Evolutionary conservation across 1,140 invertebrate species (phyloP), one percentile per base, ranked within the genome.

Genomic region (Cydia pomonella): DNA sequence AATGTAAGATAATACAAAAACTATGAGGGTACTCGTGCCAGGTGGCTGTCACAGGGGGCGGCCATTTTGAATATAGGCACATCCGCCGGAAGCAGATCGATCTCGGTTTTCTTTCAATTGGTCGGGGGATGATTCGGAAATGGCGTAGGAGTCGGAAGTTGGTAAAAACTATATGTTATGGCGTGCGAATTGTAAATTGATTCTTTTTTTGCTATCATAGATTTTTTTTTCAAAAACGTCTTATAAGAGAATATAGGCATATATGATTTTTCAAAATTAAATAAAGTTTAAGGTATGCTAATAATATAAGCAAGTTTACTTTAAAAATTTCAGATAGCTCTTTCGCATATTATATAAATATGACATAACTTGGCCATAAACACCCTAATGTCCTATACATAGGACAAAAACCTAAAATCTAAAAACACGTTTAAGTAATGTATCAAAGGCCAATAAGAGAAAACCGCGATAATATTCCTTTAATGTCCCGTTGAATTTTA

Each of bases 1-100:
- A 69, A 9, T 18, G 3, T 33, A 69, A 38, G 29, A 69, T 69
- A 69, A 69, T 63, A 63, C 59, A 27, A 63, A 59, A 69, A 38
- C 64, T 69, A 69, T 18, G 64, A 69, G 64, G 64, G 33, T 69
- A 33, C 29, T 33, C 29, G 1, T 18, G 64, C 29, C 63, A 66
- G 29, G 64, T 69, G 75, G 78, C 80, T 78, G 80, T 50, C 47
- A 50, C 47, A 50, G 77, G 80, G 41, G 72, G 29, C 74, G 23
- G 78, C 78, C 77, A 82, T 80, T 78, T 80, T 82, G 75, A 29
- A 69, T 73, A 53, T 12, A 72, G 75, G 63, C 62, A 73, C 33
- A 76, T 82, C 82, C 80, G 82, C 21, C 82, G 82, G 82, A 83
- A 80, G 63, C 63, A 44, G 66, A 74, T 69, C 27, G 18, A 63